Evolutionary conservation across 2,797 vertebrate species (phyloP), one percentile per base, ranked within the genome.

Genomic region (Leptatherina wallacei): DNA sequence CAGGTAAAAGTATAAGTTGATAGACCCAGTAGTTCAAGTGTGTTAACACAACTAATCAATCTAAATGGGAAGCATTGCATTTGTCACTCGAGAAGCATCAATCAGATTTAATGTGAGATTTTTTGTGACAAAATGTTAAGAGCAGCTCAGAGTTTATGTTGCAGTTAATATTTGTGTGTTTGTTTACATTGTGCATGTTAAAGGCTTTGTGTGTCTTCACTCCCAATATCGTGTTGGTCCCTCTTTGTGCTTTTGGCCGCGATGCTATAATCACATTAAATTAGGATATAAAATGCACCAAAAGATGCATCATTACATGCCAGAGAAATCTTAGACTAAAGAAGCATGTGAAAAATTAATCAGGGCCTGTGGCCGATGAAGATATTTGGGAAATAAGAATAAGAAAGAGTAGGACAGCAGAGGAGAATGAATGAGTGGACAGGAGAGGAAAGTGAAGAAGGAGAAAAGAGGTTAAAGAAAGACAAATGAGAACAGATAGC

Each of bases 401-500:
- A 24, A 10, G n/a, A 24, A 51, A 3, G n/a, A 69, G 36, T 3
- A 57, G 40, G 24, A 61, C 11, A 63, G 38, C 0, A 52, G 55
- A 61, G 13, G 12, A 18, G 49, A 60, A 29, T 18, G 40, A 29
- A 66, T 56, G 38, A 36, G 36, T 3, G 10, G 30, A n/a, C 14
- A 44, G 42, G 56, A 4, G 16, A 38, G n/a, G n/a, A 14, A n/a
- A 51, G 20, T 38, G 12, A 38, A 13, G n/a, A 68, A 13, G 24
- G 35, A 67, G 47, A 47, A 44, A 56, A 35, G 27, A 51, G 51
- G 38, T 51, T 51, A n/a, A 24, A 51, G 47, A 51, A 24, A 81
- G 72, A 84, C 36, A 77, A 71, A 85, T 4, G 56, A 68, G 29
- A 78, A 52, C 63, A 40, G 71, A 83, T 27, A 64, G 69, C 65